Base-by-base conservation (phyloP, 2,888 invertebrate species). In the Caenorhabditis sinica region DNA sequence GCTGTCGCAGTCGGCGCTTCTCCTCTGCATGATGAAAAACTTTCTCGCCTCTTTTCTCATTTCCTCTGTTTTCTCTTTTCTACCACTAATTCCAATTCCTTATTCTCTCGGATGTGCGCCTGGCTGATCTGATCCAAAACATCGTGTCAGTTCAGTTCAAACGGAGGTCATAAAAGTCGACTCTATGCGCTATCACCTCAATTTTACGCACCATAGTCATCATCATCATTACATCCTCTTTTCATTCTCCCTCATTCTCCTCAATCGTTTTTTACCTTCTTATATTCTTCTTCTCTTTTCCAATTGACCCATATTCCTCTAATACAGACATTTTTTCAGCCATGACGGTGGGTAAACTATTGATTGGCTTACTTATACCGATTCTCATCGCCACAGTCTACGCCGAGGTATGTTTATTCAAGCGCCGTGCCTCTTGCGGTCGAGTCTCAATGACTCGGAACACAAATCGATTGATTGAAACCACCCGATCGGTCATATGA, bases 271-370 rank as follows among this genome's bases (percentile, higher is more conserved):
- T 51, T 25, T 71, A 15, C 40, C n/a, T 45, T 60, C 28, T 25
- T 56, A 11, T 28, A 15, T 45, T 30, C 6, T 61, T 51, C 9
- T 1, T 23, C 9, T 66, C 45, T 66, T 49, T 13, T 63, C 56
- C 36, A n/a, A 45, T 53, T 81, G 81, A 68, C 74, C 81, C 25
- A 69, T 28, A 51, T 73, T 71, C 6, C 25, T 43, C 25, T 28
- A 69, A 66, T 63, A 53, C 49, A 63, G 28, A 43, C 49, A 11
- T 77, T 68, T 83, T 77, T 83, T 83, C 76, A 82, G 81, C 76
- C 72, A 85, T 85, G 85, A 82, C 81, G 81, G 75, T 76, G 85
- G 85, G 85, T 85, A 85, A 81, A 85, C 81, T 85, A 68, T 40
- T 85, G 81, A 77, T 77, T 82, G 85, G 85, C 73, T 77, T 85